Percentiles rank a stretch among this genome's conserved stretches.
Evolutionary conservation across 2,888 invertebrate species (phyloP).

Genomic region (Polyommatus iphigenia): DNA sequence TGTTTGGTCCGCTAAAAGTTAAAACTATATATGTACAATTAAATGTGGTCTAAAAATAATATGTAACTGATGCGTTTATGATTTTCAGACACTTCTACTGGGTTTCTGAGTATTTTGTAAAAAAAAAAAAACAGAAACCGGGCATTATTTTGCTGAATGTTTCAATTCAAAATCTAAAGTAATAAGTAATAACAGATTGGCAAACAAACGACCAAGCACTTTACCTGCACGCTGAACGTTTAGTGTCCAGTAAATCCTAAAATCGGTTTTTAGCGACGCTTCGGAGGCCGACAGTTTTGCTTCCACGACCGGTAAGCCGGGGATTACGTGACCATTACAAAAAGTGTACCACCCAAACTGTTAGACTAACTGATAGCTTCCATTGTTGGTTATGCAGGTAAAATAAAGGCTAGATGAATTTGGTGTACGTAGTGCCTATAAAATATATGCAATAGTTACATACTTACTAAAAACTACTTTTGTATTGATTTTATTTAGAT

Average conservation of each 20-base stretch:
- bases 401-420: not conserved
- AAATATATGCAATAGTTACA: not conserved
- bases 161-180: not conserved
- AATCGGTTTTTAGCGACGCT: slow-evolving; percentile 63
- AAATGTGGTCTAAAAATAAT: too few species aligned
- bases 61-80: too few species aligned
- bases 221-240: slow-evolving; percentile 45
- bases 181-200: not conserved
- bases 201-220: slow-evolving; percentile 29
- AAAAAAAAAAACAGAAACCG: too few species aligned
- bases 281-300: slow-evolving; percentile 59
- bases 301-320: slow-evolving; percentile 58
- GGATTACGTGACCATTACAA: slow-evolving; percentile 53
- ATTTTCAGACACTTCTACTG: too few species aligned
- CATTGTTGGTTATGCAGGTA: slow-evolving; percentile 9
- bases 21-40: too few species aligned
- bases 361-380: slow-evolving; percentile 31
- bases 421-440: not conserved
- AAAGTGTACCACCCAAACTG: slow-evolving; percentile 40
- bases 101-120: too few species aligned
- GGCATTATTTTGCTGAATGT: not conserved
- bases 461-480: not conserved
- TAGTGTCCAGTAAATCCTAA: slow-evolving; percentile 58
- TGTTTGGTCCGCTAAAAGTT: too few species aligned
- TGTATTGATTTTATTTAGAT: not conserved